Conservation (phyloP, 2,113 vertebrate genomes). For the Protobothrops flavoviridis region DNA sequence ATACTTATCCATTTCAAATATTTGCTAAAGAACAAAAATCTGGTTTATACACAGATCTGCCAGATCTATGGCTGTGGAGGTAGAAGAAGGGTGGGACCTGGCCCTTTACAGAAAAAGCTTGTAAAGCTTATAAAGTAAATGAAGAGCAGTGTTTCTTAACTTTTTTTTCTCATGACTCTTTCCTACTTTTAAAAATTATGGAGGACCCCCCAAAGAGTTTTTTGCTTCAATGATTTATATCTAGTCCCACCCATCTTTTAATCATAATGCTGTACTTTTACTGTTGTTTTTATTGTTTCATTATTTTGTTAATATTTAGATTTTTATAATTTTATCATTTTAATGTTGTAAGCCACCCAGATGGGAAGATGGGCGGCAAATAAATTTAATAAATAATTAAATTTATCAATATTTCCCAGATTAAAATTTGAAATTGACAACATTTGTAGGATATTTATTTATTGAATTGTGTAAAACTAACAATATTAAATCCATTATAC, state of each 20-base stretch:
- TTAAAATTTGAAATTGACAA: neutral
- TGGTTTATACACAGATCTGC: neutral
- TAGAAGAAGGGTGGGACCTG: neutral
- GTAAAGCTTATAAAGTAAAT: neutral
- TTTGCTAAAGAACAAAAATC: neutral
- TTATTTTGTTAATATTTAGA: neutral
- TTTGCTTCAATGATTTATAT: neutral
- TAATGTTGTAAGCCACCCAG: neutral
- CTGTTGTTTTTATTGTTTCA: neutral
- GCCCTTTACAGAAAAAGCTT: neutral
- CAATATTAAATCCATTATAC: neutral
- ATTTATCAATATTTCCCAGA: neutral
- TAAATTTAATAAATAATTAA: neutral
- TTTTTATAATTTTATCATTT: neutral
- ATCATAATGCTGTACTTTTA: neutral
- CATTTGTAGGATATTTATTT: neutral
- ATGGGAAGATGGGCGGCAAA: neutral
- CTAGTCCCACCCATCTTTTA: neutral
- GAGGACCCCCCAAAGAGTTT: neutral
- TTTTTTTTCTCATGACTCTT: neutral
- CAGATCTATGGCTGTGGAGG: neutral
- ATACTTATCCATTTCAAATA: neutral
- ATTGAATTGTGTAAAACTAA: neutral
- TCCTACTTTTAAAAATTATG: neutral
- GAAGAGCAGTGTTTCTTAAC: neutral